These are phyloP conservation scores for Cacatua alba DNA, from an alignment of 2,113 vertebrate genomes.

Conservation along the genomic window DNA sequence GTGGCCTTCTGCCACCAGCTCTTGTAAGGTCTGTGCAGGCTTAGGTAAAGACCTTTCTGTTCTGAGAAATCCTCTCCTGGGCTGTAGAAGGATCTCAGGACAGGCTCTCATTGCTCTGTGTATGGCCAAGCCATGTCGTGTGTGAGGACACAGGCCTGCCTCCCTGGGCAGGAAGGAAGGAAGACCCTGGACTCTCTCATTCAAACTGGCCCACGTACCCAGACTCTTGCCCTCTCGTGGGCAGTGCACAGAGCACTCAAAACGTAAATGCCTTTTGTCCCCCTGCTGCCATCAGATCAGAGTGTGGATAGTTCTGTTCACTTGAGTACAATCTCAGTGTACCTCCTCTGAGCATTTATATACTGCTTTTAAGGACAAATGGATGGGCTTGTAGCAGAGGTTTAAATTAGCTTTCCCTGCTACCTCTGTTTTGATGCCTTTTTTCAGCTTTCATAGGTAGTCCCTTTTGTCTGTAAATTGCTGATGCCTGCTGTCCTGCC, in stretches of 20 bases:
- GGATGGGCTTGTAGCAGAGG: background rate
- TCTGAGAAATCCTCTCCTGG: background rate
- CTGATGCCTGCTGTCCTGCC: background rate
- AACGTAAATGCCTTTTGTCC: background rate
- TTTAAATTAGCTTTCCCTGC: background rate
- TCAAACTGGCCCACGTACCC: fast-evolving
- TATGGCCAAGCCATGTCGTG: fast-evolving
- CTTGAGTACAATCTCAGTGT: background rate
- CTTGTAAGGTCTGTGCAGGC: background rate
- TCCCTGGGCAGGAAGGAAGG: background rate
- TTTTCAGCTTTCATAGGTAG: background rate
- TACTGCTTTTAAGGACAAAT: background rate
- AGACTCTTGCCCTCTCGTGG: background rate
- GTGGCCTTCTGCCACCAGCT: background rate
- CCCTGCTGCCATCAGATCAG: background rate
- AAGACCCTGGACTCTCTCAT: background rate
- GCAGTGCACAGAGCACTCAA: background rate
- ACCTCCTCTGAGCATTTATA: background rate
- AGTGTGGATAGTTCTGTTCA: background rate
- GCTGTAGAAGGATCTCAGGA: background rate
- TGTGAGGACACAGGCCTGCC: too few species aligned
- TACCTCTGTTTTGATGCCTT: background rate
- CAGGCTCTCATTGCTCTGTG: background rate
- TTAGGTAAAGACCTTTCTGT: background rate
- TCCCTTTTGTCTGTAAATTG: background rate